phyloP scores from a whole-genome alignment of 2,888 invertebrate species.

The Limenitis camilla region DNA sequence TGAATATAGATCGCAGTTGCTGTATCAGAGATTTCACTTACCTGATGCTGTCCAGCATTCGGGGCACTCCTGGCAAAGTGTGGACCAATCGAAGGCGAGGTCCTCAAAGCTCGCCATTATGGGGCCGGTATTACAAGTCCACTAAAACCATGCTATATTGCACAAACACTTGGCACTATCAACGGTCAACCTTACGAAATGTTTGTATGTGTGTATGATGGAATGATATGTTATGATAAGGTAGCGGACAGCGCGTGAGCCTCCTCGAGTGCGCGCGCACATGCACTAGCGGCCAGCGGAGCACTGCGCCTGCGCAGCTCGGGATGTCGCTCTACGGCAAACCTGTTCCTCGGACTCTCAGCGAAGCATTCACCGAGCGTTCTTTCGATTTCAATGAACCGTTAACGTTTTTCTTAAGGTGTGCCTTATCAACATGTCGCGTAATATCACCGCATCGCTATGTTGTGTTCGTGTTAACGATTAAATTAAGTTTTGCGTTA shows the following conservation, averaged over 20 bases:
- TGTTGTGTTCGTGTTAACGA: slow-evolving; percentile 18
- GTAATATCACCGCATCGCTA: slow-evolving; percentile 43
- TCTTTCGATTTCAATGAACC: slow-evolving; percentile 72
- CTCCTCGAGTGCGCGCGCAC: slow-evolving; percentile 51
- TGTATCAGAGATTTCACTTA: slow-evolving; percentile 47
- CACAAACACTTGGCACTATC: slow-evolving; percentile 47
- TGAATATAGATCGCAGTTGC: background rate
- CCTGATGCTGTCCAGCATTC: slow-evolving; percentile 78
- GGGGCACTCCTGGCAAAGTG: slow-evolving; percentile 76
- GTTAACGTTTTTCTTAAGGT: slow-evolving; percentile 62
- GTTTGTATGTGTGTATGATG: slow-evolving; percentile 26
- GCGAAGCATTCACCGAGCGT: slow-evolving; percentile 50
- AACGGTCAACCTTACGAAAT: slow-evolving; percentile 19
- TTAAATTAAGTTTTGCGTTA: background rate
- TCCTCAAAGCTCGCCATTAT: slow-evolving; percentile 79
- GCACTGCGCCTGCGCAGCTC: slow-evolving; percentile 51
- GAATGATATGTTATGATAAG: slow-evolving; percentile 36
- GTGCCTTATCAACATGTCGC: slow-evolving; percentile 57
- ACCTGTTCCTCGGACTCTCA: slow-evolving; percentile 55
- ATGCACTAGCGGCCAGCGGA: slow-evolving; percentile 55
- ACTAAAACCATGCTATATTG: slow-evolving; percentile 42
- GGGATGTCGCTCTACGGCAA: slow-evolving; percentile 56
- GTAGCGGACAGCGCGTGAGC: slow-evolving; percentile 31
- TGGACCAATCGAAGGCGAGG: slow-evolving; percentile 78
- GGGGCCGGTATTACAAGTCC: slow-evolving; percentile 40